Conservation (phyloP, 1,140 invertebrate genomes). For the Trichonephila inaurata region DNA sequence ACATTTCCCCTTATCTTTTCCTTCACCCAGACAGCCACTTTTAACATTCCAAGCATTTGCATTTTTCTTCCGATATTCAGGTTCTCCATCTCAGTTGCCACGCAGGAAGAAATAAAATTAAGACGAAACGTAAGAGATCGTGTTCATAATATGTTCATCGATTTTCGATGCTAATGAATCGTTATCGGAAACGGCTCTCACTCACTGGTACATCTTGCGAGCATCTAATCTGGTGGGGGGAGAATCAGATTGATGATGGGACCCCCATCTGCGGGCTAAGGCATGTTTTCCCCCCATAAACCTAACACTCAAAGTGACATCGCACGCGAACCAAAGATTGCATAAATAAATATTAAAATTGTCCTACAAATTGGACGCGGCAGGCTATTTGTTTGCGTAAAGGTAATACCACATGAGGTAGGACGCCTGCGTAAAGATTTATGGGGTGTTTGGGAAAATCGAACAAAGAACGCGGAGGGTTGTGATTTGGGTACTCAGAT, state of each 20-base stretch:
- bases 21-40: background rate
- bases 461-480: background rate
- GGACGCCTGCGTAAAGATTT: background rate
- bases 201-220: constrained; percentile 5
- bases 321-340: constrained; percentile 50
- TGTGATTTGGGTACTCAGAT: background rate
- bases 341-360: constrained; percentile 71
- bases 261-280: constrained; percentile 6
- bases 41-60: background rate
- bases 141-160: constrained; percentile 55
- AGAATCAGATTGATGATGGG: constrained; percentile 12
- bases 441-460: background rate
- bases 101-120: constrained; percentile 20
- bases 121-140: constrained; percentile 31
- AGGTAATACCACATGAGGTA: background rate
- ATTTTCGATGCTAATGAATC: constrained; percentile 59
- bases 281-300: constrained; percentile 22
- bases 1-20: background rate
- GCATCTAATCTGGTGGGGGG: constrained; percentile 11
- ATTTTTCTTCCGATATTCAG: constrained; percentile 9
- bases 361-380: constrained; percentile 52
- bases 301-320: constrained; percentile 33
- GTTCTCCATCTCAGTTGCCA: background rate
- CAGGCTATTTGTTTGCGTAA: constrained; percentile 26
- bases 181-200: constrained; percentile 57